Evolutionary conservation across 2,888 invertebrate genomes (phyloP).

Genomic region (Sinhomidia bicolor): DNA sequence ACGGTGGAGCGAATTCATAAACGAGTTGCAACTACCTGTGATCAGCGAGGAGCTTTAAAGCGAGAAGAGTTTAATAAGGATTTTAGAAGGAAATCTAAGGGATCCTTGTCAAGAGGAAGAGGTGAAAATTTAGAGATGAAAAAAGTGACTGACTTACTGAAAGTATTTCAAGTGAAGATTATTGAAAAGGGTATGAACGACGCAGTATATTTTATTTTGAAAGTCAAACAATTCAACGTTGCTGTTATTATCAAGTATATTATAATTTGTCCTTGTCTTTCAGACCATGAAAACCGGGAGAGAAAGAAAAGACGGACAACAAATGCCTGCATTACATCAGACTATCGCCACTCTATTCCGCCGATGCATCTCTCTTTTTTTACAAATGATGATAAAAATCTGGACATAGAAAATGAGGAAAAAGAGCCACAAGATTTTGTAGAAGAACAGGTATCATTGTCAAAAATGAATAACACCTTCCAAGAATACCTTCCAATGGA

Average conservation of each 20-base stretch:
- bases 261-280: neutral
- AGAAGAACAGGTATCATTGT: neutral
- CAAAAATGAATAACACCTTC: no score
- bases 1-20: constrained; percentile 43
- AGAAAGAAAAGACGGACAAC: constrained; percentile 1
- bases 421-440: neutral
- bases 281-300: constrained; percentile 33
- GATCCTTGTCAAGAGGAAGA: constrained; percentile 42
- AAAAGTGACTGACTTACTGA: constrained; percentile 9
- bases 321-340: neutral
- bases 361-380: neutral
- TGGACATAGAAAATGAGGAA: neutral
- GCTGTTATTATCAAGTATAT: no score
- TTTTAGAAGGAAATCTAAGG: constrained; percentile 39
- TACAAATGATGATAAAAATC: neutral
- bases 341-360: neutral
- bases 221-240: no score
- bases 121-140: constrained; percentile 26
- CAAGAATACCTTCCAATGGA: constrained; percentile 14
- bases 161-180: constrained; percentile 41
- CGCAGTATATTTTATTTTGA: no score
- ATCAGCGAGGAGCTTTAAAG: constrained; percentile 43
- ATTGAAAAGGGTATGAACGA: constrained; percentile 53
- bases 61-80: constrained; percentile 50
- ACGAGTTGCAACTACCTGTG: constrained; percentile 46